Base-by-base conservation (phyloP, 2,888 invertebrate genomes). In the Amaurobius ferox region DNA sequence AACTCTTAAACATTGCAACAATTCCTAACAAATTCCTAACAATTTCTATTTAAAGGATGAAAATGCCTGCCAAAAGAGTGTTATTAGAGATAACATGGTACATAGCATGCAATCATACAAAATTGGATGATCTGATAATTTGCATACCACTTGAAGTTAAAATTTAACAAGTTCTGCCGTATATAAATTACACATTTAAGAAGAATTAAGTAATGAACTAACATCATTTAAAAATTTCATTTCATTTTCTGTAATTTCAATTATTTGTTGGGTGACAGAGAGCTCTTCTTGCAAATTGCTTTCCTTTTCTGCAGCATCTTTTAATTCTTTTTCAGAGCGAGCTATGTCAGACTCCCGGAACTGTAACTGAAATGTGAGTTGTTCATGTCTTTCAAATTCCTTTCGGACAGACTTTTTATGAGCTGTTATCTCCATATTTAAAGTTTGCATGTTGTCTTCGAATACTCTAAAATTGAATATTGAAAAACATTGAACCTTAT, bases 341-440 rank as follows among this genome's bases (percentile, higher is more conserved):
- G 62, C 64, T 29, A 78, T 81, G 23, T 87, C 87, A 11, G 87
- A 72, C 44, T 87, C 78, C 61, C 64, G 44, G 26, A 70, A 74
- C 11, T 67, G 72, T 3, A 81, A 23, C 2, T 72, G 64, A 26
- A 61, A 13, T 11, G 64, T 66, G 19, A 87, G 64, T 23, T 72
- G 35, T 48, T 87, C 87, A 44, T 87, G 80, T 62, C 78, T 71
- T 48, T 87, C 87, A 3, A 87, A 61, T 39, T 87, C 87, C 29
- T 87, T 80, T 16, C 87, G 77, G 6, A 87, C 35, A 39, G 67
- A 44, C 72, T 80, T 87, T 40, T 87, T 87, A 28, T 77, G 76
- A 30, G 77, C 61, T 23, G 40, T 32, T 40, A 87, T 78, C 29
- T 87, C 81, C 78, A 81, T 72, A 44, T 80, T 77, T 5, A 87